Evolutionary conservation across 2,797 vertebrate genomes (phyloP).

Genomic region (Acanthurus lineatus): DNA sequence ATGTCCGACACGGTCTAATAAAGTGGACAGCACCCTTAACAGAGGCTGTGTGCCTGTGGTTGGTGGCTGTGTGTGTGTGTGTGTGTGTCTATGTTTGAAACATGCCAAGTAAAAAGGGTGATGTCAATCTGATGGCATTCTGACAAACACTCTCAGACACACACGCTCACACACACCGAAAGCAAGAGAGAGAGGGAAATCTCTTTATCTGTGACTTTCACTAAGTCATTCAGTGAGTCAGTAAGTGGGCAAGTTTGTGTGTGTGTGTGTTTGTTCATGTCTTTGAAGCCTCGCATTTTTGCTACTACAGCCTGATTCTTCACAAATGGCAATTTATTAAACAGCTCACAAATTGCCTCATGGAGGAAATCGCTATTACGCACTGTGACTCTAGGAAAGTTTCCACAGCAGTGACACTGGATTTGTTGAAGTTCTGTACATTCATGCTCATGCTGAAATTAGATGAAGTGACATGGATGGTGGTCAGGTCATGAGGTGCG

Average conservation of each 20-base stretch:
- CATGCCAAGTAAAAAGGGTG: constrained; percentile 58
- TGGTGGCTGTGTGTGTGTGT: constrained; percentile 7
- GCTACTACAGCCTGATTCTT: constrained; percentile 36
- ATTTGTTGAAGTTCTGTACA: not conserved
- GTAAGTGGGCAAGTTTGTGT: not conserved
- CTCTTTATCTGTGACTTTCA: constrained; percentile 52
- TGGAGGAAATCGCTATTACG: not conserved
- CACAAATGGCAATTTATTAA: constrained; percentile 14
- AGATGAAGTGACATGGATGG: not conserved
- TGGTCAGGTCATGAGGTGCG: not conserved
- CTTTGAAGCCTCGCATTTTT: constrained; percentile 16
- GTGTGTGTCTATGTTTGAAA: constrained; percentile 62
- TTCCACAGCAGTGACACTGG: not conserved
- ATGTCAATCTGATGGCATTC: constrained; percentile 75
- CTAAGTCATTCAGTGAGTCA: constrained; percentile 18
- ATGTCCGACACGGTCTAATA: constrained; percentile 53
- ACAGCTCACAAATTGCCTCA: not conserved
- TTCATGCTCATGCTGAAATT: not conserved
- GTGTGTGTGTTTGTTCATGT: constrained; percentile 22
- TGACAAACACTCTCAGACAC: constrained; percentile 23
- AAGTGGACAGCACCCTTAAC: constrained; percentile 46
- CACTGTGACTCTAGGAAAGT: not conserved
- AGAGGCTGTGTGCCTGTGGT: constrained; percentile 11
- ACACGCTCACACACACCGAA: constrained; percentile 32
- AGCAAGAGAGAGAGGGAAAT: constrained; percentile 10